phyloP scores from a whole-genome alignment of 2,888 invertebrate genomes.

The Ennomos erosarius region DNA sequence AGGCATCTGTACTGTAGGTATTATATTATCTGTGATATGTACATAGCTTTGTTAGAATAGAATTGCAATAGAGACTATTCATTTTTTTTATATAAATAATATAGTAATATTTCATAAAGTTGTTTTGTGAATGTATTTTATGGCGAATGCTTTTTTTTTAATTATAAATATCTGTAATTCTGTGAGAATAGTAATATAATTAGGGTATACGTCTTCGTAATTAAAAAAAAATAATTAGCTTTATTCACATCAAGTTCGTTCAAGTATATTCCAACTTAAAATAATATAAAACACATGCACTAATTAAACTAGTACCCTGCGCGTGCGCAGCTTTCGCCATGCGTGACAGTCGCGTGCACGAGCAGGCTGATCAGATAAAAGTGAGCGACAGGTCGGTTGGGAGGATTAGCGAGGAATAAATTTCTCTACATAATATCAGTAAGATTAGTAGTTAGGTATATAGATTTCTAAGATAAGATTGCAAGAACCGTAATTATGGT shows the following conservation, averaged over 20 bases:
- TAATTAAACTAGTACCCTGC: conserved; percentile 20
- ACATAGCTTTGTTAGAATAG: conserved; percentile 40
- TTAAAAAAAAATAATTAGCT: too few relatives aligned
- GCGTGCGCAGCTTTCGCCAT: conserved; percentile 23
- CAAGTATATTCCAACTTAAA: not conserved
- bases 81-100: conserved; percentile 41
- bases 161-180: not conserved
- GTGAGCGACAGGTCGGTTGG: conserved; percentile 20
- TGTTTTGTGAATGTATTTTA: conserved; percentile 2
- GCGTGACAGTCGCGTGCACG: conserved; percentile 18
- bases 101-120: conserved; percentile 7
- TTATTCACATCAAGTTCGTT: too few relatives aligned
- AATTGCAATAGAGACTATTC: conserved; percentile 45
- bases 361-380: conserved; percentile 17
- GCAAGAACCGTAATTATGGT: too few relatives aligned
- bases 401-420: conserved; percentile 29
- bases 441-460: too few relatives aligned
- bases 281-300: conserved; percentile 19
- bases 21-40: too few relatives aligned
- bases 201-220: too few relatives aligned
- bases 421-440: too few relatives aligned
- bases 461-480: too few relatives aligned
- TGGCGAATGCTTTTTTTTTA: conserved; percentile 9
- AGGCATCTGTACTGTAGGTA: too few relatives aligned
- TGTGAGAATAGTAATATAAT: too few relatives aligned